phyloP scores from a whole-genome alignment of 2,113 vertebrate genomes.

The Oxyruncus cristatus region DNA sequence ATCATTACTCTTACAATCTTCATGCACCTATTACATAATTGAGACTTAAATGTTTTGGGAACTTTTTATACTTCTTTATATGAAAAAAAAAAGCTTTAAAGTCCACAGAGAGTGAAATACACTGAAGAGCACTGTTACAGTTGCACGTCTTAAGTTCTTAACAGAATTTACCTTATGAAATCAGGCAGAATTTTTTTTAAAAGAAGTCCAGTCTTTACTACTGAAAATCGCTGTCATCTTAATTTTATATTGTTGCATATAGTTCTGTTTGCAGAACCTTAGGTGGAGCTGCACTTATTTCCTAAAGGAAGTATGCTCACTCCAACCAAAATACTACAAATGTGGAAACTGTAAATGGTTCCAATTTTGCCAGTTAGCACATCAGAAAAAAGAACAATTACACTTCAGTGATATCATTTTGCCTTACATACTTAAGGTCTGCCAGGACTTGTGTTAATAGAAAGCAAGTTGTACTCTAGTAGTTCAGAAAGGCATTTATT shows the following conservation, averaged over 20 bases:
- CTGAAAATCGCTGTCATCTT: not conserved
- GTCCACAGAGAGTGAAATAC: not conserved
- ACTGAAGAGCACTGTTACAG: not conserved
- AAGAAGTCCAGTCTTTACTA: not conserved
- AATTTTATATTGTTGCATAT: not conserved
- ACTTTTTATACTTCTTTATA: not conserved
- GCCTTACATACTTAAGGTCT: not conserved
- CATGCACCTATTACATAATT: not conserved
- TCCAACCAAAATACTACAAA: not conserved
- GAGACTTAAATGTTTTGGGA: rapidly evolving
- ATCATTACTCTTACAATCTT: not conserved
- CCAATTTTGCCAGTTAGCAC: not conserved
- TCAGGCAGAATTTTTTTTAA: not conserved
- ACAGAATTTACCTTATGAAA: not conserved
- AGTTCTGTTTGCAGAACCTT: not conserved
- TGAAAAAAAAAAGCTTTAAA: not conserved
- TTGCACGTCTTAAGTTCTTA: not conserved
- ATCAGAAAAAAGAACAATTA: not conserved
- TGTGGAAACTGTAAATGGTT: not conserved
- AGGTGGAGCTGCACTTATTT: not conserved
- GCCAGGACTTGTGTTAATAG: not conserved
- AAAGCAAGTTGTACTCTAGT: not conserved
- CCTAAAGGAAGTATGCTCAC: not conserved
- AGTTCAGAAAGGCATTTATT: not conserved
- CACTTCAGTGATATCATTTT: not conserved